phyloP scores from a whole-genome alignment of 2,113 vertebrate genomes.

The Aepyceros melampus region DNA sequence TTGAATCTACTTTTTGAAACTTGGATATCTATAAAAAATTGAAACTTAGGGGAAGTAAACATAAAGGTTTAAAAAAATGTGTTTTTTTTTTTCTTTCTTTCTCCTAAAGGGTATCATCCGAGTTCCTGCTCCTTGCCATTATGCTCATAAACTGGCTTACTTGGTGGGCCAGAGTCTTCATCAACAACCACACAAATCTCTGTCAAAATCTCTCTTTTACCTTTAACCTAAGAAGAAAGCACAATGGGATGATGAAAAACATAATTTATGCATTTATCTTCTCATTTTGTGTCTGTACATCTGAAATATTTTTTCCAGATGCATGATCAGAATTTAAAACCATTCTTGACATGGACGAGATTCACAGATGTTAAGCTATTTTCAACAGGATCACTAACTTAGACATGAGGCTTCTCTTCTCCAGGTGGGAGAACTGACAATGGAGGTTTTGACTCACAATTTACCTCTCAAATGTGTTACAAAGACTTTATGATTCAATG shows the following conservation, averaged over 20 bases:
- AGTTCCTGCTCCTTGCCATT: slow-evolving; percentile 94
- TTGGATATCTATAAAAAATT: not conserved
- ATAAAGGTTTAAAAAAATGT: not conserved
- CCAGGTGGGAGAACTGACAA: not conserved
- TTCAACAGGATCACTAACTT: not conserved
- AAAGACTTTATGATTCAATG: not conserved
- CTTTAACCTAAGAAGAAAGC: slow-evolving; percentile 76
- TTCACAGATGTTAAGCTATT: not conserved
- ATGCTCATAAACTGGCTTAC: slow-evolving; percentile 93
- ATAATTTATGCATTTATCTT: not conserved
- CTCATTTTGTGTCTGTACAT: not conserved
- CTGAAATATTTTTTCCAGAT: not conserved
- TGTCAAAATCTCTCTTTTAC: slow-evolving; percentile 89
- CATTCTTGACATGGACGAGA: not conserved
- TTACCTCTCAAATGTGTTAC: not conserved
- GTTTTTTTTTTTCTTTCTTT: not conserved
- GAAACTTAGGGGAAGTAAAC: not conserved
- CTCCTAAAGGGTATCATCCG: slow-evolving; percentile 85
- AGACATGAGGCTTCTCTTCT: not conserved
- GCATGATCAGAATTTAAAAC: not conserved
- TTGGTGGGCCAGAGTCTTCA: slow-evolving; percentile 92
- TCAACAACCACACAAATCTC: slow-evolving; percentile 76
- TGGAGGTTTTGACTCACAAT: not conserved
- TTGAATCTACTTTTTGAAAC: not conserved
- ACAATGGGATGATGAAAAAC: not conserved